Evolutionary conservation across 2,113 vertebrate species (phyloP).

Genomic region (Fulmarus glacialis): DNA sequence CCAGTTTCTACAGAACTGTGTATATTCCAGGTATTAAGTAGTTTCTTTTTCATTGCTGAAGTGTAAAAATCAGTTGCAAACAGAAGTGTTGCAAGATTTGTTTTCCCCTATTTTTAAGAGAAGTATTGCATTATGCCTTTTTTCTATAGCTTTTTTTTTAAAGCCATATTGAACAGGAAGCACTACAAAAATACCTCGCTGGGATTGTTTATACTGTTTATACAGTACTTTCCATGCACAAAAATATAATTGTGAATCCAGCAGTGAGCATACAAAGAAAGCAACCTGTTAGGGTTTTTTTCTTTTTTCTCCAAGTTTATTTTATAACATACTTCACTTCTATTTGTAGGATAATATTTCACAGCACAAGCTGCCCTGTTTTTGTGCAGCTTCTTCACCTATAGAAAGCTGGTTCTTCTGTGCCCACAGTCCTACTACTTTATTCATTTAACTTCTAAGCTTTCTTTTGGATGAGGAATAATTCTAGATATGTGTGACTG

Average conservation of each 20-base stretch:
- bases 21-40: background rate
- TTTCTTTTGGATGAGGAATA: background rate
- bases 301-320: background rate
- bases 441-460: background rate
- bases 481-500: background rate
- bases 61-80: background rate
- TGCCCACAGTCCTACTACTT: background rate
- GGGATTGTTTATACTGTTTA: slow-evolving; percentile 2
- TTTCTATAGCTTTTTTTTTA: background rate
- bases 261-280: background rate
- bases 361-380: background rate
- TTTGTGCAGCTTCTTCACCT: background rate
- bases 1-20: background rate
- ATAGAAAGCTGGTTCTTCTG: background rate
- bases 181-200: background rate
- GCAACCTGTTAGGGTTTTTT: background rate
- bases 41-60: background rate
- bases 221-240: background rate
- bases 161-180: background rate
- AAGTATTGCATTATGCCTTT: background rate
- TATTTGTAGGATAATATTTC: slow-evolving; percentile 31
- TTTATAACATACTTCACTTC: slow-evolving; percentile 9
- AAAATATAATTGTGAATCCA: background rate
- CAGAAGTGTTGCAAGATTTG: background rate
- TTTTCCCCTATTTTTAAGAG: background rate